Base-by-base conservation (phyloP, 2,888 invertebrate genomes). In the Sminthurides aquaticus region DNA sequence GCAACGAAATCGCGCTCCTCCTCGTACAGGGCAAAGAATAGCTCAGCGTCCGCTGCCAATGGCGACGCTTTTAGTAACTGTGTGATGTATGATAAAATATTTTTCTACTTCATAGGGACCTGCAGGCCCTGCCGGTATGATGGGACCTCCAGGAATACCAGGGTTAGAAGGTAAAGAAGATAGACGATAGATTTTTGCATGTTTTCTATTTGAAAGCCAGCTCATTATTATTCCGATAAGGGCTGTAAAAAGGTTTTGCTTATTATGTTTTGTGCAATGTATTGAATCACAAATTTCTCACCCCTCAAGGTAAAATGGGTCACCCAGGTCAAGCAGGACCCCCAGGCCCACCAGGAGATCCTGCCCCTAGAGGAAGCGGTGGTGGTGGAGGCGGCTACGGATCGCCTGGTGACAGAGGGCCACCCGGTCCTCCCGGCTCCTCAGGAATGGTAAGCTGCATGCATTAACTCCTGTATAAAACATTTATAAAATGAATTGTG, bases 121-220 rank as follows among this genome's bases (percentile, higher is more conserved):
- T 0, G 78, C 77, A 26, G 84, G 85, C 0, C 78, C 66, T 15
- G 52, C 68, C 26, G 73, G 73, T 62, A 64, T 69, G 67, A 73
- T 71, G 71, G 73, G 73, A 54, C 69, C 71, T n/a, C 67, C 72
- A 55, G 48, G 78, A 68, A 62, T 64, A 48, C 75, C 65, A 60
- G 74, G 69, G 64, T 70, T 64, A 15, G 64, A 64, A 60, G 64
- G 64, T 26, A 22, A 52, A 8, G n/a, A n/a, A n/a, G n/a, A n/a
- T n/a, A n/a, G n/a, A n/a, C n/a, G n/a, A n/a, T n/a, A n/a, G n/a
- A n/a, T n/a, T n/a, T n/a, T n/a, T n/a, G n/a, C n/a, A n/a, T n/a
- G n/a, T n/a, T n/a, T n/a, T n/a, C n/a, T n/a, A n/a, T n/a, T n/a
- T n/a, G n/a, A n/a, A n/a, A n/a, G n/a, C n/a, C n/a, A n/a, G n/a